Base-by-base conservation (phyloP, 2,888 invertebrate genomes). In the Plebejus anna region DNA sequence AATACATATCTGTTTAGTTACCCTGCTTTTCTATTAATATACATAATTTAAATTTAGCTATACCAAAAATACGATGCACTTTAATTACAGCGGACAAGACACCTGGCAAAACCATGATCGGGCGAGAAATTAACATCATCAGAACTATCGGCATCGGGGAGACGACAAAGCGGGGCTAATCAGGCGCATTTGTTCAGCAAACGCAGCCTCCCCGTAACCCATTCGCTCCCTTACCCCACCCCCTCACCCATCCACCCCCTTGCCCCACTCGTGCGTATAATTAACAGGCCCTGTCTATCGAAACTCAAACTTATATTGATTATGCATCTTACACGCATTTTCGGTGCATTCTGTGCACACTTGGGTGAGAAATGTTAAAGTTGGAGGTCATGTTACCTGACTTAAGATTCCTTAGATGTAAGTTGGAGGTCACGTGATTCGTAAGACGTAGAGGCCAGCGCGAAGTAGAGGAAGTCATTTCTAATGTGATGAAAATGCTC, bases 181-280 rank as follows among this genome's bases (percentile, higher is more conserved):
- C 91, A 91, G 89, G 87, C 86, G 87, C 90, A 92, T 91, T 91
- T 90, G 91, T 91, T 89, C 88, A 86, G 87, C 88, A 89, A 89
- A 88, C 88, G 87, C 84, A 80, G 82, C 82, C 79, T 83, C 80
- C 78, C 55, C 4, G 16, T 16, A 78, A 81, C 22, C 78, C 66
- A 32, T 66, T 13, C 13, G 2, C 11, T 13, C 81, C 76, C 78
- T 78, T 78, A 79, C 80, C 81, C 80, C 77, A 59, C 76, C 78
- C 76, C 59, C 77, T 47, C 9, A 2, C 77, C 81, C 75, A 61
- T 22, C 9, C 61, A 7, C 78, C 70, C 77, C 78, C 76, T 55
- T 77, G 61, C 78, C 81, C 77, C 81, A 81, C 81, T 85, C 84
- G 85, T 86, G 87, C 86, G 85, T 87, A 89, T 90, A 91, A 91